Percentiles rank a stretch among this genome's conserved stretches.
Evolutionary conservation across 1,140 invertebrate species (phyloP).

Genomic region (Heliconius eleuchia): DNA sequence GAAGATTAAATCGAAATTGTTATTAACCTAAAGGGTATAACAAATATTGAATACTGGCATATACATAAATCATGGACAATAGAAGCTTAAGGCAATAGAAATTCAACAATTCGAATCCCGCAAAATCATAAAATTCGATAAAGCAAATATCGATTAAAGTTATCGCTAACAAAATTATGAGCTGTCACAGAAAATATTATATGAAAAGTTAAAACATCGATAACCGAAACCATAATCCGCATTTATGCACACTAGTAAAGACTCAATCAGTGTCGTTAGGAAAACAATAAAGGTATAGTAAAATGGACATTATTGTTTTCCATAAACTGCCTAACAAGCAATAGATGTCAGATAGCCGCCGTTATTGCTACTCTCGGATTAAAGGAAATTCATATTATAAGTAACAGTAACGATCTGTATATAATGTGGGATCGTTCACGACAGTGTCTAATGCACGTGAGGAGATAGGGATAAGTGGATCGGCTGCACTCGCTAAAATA

Average conservation of each 20-base stretch:
- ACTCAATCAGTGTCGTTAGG: constrained; percentile 43
- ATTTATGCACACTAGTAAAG: constrained; percentile 40
- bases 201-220: constrained; percentile 28
- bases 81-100: neutral
- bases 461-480: neutral
- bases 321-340: constrained; percentile 44
- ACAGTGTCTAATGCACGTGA: neutral
- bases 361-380: constrained; percentile 20
- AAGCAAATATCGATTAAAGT: constrained; percentile 24
- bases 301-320: constrained; percentile 44
- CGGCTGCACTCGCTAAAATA: neutral
- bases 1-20: neutral
- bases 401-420: neutral
- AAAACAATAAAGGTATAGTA: constrained; percentile 41
- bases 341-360: constrained; percentile 35
- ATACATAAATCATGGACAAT: neutral
- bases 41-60: neutral
- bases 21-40: neutral
- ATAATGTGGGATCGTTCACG: neutral
- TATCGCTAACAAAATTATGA: constrained; percentile 34
- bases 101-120: constrained; percentile 4
- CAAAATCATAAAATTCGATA: constrained; percentile 14
- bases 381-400: neutral
- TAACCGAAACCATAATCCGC: constrained; percentile 28
- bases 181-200: constrained; percentile 35